Evolutionary conservation across 2,888 invertebrate species (phyloP), one percentile per base, ranked within the genome.

Genomic region (Agonopterix arenella): DNA sequence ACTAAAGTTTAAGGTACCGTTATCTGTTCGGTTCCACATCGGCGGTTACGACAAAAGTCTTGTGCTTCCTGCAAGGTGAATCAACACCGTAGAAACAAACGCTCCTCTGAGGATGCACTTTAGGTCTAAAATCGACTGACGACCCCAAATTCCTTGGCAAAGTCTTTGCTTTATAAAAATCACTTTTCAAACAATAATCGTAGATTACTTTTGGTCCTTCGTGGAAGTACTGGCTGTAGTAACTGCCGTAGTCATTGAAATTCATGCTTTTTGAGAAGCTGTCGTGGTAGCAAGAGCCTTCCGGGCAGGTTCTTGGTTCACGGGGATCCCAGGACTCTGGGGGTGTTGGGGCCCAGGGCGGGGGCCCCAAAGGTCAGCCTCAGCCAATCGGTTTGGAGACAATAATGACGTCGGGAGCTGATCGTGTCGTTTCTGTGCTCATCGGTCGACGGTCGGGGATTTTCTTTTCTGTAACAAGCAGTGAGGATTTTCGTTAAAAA

Each of bases 331-430:
- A 81, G 57, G 67, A 64, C 50, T 69, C 70, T 7, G 86, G 85
- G 18, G 86, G 84, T 3, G 56, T 84, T 67, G 86, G 86, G 77
- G 85, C 88, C 88, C 88, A 84, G 49, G 83, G 83, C 1, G 80
- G 69, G 78, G 84, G 86, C 86, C 89, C 88, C 88, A 74, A 64
- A 55, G 83, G 86, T 86, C 84, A 74, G 59, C 79, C 83, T 89
- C 89, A 89, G 89, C 88, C 85, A 89, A 88, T 77, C 83, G 86
- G 88, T 53, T 89, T 88, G 54, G 89, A 88, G 11, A 89, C 89
- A 11, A 96, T 96, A 73, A 97, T 96, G 67, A 97, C 96, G 80
- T 97, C 97, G 46, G 96, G 96, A 1, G 96, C 96, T 51, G 96
- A 96, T 69, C 96, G 95, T 52, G 96, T 95, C 51, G 96, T 96